These are phyloP conservation scores for Torymus texanus DNA, from an alignment of 2,888 invertebrate genomes.

Conservation along the genomic window DNA sequence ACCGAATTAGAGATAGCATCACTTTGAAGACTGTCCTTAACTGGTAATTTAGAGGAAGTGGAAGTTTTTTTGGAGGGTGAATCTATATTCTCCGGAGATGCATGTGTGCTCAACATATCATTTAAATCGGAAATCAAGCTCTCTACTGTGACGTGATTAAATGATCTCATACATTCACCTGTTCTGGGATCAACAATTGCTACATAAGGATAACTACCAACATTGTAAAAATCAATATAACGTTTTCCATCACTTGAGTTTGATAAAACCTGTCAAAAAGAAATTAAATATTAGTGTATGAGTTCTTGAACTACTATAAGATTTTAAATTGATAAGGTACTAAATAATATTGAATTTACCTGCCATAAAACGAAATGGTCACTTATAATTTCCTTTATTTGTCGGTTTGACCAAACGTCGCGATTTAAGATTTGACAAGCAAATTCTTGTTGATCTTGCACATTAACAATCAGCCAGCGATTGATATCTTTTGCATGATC, in stretches of 20 bases:
- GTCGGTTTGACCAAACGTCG: conserved; percentile 82
- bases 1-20: conserved; percentile 53
- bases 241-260: conserved; percentile 79
- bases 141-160: conserved; percentile 71
- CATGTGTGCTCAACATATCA: conserved; percentile 71
- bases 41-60: conserved; percentile 33
- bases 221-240: conserved; percentile 81
- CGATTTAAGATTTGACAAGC: conserved; percentile 83
- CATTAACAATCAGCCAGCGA: conserved; percentile 83
- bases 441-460: conserved; percentile 83
- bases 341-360: conserved; percentile 70
- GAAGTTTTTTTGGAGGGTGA: conserved; percentile 41
- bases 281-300: conserved; percentile 10
- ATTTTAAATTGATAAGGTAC: neutral
- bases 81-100: conserved; percentile 71
- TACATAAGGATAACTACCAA: conserved; percentile 80
- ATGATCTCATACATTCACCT: conserved; percentile 77
- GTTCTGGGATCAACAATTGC: conserved; percentile 83
- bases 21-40: conserved; percentile 58
- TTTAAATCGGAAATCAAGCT: conserved; percentile 70
- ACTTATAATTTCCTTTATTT: conserved; percentile 79
- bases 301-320: neutral
- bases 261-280: conserved; percentile 67
- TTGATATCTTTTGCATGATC: conserved; percentile 78
- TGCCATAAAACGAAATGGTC: conserved; percentile 84